Evolutionary conservation across 1,140 invertebrate species (phyloP).

Genomic region (Drosophila sulfurigaster): DNA sequence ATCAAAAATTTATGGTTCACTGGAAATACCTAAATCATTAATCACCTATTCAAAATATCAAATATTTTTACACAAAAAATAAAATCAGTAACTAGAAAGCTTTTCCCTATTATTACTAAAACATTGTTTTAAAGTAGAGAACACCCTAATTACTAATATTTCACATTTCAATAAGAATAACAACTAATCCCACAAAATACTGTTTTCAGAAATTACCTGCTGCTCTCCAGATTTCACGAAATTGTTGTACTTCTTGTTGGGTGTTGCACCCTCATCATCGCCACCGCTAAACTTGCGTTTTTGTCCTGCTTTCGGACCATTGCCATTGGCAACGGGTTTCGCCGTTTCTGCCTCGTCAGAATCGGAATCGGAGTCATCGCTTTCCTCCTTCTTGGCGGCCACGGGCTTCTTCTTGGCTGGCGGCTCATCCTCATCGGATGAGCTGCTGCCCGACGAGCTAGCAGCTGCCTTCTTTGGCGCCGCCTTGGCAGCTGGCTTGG

Average conservation of each 20-base stretch:
- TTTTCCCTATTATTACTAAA: too few species aligned
- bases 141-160: too few species aligned
- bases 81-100: too few species aligned
- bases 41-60: too few species aligned
- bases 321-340: constrained; percentile 48
- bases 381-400: constrained; percentile 63
- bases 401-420: constrained; percentile 54
- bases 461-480: constrained; percentile 78
- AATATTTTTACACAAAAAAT: too few species aligned
- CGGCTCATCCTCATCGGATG: constrained; percentile 59
- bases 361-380: constrained; percentile 51
- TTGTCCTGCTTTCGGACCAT: constrained; percentile 79
- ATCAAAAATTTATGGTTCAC: too few species aligned
- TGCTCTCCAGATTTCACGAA: constrained; percentile 86
- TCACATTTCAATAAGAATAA: too few species aligned
- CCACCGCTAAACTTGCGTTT: constrained; percentile 83
- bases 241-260: constrained; percentile 86
- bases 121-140: too few species aligned
- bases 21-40: too few species aligned
- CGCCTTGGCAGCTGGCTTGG: constrained; percentile 54
- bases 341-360: constrained; percentile 65
- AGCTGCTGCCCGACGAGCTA: constrained; percentile 85
- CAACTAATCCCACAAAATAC: too few species aligned
- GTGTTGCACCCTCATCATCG: constrained; percentile 60
- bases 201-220: constrained; percentile 79